Evolutionary conservation across 92 coral and sea anemone species (phyloP), one percentile per base, ranked within the genome.

Genomic region (Zoanthus solanderi): DNA sequence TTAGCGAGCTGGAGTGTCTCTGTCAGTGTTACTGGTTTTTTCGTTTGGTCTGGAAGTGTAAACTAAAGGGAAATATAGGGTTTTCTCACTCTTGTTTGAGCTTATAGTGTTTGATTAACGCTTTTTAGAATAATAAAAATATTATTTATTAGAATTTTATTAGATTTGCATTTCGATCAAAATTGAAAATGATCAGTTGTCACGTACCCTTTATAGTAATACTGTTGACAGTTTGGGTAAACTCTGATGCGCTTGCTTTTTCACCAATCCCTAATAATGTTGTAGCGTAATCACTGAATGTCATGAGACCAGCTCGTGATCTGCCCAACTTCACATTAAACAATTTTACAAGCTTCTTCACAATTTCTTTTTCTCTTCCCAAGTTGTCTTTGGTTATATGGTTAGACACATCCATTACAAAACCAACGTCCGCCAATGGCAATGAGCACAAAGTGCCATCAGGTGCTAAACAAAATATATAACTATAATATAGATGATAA

Each of bases 351-450:
- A 73, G 50, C 17, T 18, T 48, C 52, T 73, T 18, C 15, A 73
- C 15, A 12, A 73, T 18, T 42, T 34, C 37, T 18, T 73, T 73
- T 48, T 73, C 50, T 23, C 52, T 32, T 4, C 9, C 23, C 44
- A 44, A 44, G n/a, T 73, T 42, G 5, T 4, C 10, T 13, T 42
- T 18, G 78, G 50, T 73, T 73, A 73, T 73, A 48, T 23, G 44
- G 18, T 73, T 15, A 13, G 78, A 73, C 78, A 73, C 50, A 42
- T 73, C 78, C 78, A 73, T 73, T 46, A 73, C 78, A 42, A 73
- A 73, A 73, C 78, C 78, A 34, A 73, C 18, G 78, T 73, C 78
- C n/a, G 78, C 45, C 78, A 73, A 50, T 47, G 8, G 52, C 78
- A 73, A 50, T 50, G 5, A 7, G 56, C 56, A 50, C 2, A 7